These are phyloP conservation scores for Cosmopolites sordidus DNA, from an alignment of 2,888 invertebrate species.

Conservation along the genomic window DNA sequence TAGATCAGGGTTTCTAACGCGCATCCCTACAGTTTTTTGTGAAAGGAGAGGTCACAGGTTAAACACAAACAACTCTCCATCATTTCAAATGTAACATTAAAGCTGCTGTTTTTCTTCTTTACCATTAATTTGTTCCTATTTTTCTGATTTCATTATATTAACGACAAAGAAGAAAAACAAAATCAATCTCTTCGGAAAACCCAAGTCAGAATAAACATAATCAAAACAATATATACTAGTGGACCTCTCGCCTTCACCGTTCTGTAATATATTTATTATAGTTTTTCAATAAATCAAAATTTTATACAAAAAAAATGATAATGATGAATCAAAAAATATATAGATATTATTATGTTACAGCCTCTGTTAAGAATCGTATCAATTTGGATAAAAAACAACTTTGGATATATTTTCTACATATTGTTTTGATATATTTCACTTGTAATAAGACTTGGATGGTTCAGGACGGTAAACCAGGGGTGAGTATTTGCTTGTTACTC, in stretches of 20 bases:
- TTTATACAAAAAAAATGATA: slow-evolving; percentile 21
- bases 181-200: too few relatives aligned
- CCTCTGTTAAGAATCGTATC: slow-evolving; percentile 16
- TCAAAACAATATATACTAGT: too few relatives aligned
- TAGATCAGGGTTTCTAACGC: too few relatives aligned
- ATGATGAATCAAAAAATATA: slow-evolving; percentile 17
- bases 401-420: slow-evolving; percentile 19
- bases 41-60: too few relatives aligned
- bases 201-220: too few relatives aligned
- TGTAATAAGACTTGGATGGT: slow-evolving; percentile 20
- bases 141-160: too few relatives aligned
- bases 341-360: slow-evolving; percentile 8
- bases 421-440: slow-evolving; percentile 16
- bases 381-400: slow-evolving; percentile 16
- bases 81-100: too few relatives aligned
- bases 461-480: background rate
- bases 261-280: slow-evolving; percentile 24
- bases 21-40: too few relatives aligned
- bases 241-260: background rate
- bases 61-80: too few relatives aligned
- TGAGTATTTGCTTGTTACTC: background rate
- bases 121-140: too few relatives aligned
- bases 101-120: too few relatives aligned
- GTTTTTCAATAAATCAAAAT: slow-evolving; percentile 25
- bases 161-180: too few relatives aligned